Conservation (phyloP, 2,113 vertebrate species). For the Cavia aperea region DNA sequence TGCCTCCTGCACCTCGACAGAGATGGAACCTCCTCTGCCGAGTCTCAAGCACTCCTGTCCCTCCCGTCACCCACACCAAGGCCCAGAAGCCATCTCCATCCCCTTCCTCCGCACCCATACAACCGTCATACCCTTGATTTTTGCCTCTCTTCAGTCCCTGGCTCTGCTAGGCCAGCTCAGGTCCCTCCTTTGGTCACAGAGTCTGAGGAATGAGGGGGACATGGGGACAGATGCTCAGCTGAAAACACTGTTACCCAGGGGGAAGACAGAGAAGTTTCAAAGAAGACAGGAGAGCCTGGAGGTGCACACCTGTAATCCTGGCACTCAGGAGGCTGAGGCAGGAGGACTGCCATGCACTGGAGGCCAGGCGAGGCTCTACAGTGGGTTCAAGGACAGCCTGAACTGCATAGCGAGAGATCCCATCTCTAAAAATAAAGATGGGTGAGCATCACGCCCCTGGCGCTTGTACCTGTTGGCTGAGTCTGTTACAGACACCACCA, state of each 20-base stretch:
- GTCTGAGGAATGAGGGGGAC: background rate
- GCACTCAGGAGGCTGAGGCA: background rate
- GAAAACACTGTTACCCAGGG: too few species aligned
- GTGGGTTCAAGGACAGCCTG: background rate
- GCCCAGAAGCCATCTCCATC: background rate
- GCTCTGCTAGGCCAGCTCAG: background rate
- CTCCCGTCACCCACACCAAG: background rate
- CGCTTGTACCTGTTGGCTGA: background rate
- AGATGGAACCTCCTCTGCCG: background rate
- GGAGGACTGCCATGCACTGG: background rate
- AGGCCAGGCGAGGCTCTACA: background rate
- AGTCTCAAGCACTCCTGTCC: background rate
- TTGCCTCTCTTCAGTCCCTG: background rate
- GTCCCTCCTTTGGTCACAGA: background rate
- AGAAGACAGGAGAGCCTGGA: background rate
- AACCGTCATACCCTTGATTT: background rate
- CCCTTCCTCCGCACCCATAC: background rate
- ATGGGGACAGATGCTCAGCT: background rate
- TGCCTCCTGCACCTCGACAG: fast-evolving
- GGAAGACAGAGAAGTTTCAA: too few species aligned
- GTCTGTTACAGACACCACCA: background rate
- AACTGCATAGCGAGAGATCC: background rate
- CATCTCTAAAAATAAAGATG: background rate
- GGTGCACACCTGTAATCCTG: background rate
- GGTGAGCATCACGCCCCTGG: background rate